phyloP scores from a whole-genome alignment of 2,888 invertebrate species.

The Polydesmus complanatus region DNA sequence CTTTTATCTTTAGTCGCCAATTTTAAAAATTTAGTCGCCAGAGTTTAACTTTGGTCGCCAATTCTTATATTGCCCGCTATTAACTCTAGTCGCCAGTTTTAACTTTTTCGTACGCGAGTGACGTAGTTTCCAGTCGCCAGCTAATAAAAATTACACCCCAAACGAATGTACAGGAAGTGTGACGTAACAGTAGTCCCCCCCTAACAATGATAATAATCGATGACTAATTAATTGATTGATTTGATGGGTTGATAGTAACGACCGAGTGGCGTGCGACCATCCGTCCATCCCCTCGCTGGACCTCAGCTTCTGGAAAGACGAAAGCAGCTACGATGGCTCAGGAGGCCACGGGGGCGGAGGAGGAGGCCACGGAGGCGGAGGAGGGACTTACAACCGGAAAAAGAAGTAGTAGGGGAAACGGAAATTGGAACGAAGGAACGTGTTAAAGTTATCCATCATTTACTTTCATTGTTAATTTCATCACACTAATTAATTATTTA shows the following conservation, averaged over 20 bases:
- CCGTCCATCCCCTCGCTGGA: slow-evolving; percentile 12
- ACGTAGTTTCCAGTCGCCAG: too few species aligned
- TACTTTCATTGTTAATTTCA: neutral
- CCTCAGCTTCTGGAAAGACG: slow-evolving; percentile 14
- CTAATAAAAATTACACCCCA: too few species aligned
- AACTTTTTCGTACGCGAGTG: too few species aligned
- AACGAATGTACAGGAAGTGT: too few species aligned
- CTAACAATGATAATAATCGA: too few species aligned
- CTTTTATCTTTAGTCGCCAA: too few species aligned
- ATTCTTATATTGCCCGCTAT: too few species aligned
- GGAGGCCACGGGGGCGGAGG: slow-evolving; percentile 4
- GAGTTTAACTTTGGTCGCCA: too few species aligned
- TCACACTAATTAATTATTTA: too few species aligned
- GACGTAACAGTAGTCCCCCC: too few species aligned
- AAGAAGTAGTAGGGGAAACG: neutral
- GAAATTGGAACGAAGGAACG: neutral
- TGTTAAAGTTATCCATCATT: neutral
- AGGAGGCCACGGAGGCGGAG: neutral
- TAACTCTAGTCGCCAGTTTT: too few species aligned
- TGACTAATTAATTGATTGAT: neutral
- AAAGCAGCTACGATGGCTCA: neutral
- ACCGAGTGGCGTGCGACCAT: slow-evolving; percentile 17
- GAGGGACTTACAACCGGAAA: neutral
- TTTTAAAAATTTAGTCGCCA: too few species aligned
- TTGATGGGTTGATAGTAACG: slow-evolving; percentile 15